Evolutionary conservation across 2,888 invertebrate genomes (phyloP).

Genomic region (Phlogophora meticulosa): DNA sequence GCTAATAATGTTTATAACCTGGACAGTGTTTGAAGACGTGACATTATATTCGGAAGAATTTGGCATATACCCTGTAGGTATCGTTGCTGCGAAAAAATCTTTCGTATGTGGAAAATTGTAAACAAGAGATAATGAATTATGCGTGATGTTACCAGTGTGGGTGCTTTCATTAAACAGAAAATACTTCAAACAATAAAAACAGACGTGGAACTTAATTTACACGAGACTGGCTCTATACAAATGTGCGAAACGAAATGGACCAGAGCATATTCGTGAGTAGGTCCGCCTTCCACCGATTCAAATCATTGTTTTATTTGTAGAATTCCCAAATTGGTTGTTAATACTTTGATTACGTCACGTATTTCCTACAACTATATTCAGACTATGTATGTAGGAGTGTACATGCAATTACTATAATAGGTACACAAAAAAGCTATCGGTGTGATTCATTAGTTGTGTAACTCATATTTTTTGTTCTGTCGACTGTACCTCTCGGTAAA

Average conservation of each 20-base stretch:
- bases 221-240: not conserved
- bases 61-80: not conserved
- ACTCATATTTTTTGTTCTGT: slow-evolving; percentile 70
- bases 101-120: slow-evolving; percentile 9
- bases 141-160: slow-evolving; percentile 7
- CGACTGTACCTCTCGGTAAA: slow-evolving; percentile 60
- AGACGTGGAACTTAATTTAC: not conserved
- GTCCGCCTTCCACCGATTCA: slow-evolving; percentile 13
- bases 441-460: slow-evolving; percentile 70
- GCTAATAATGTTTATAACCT: slow-evolving; percentile 1
- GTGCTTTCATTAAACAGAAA: slow-evolving; percentile 10
- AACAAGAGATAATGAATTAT: not conserved
- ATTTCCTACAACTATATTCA: slow-evolving; percentile 26
- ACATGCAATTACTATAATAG: slow-evolving; percentile 37
- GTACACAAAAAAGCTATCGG: slow-evolving; percentile 51
- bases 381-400: slow-evolving; percentile 32
- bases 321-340: slow-evolving; percentile 29
- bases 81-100: slow-evolving; percentile 5
- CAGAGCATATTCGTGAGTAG: slow-evolving; percentile 13
- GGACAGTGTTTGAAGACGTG: slow-evolving; percentile 6
- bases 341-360: slow-evolving; percentile 47
- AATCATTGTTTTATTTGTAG: slow-evolving; percentile 17
- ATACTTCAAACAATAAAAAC: slow-evolving; percentile 1
- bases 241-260: slow-evolving; percentile 14
- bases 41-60: slow-evolving; percentile 1